Percentiles rank a stretch among this genome's conserved stretches.
phyloP scores from a whole-genome alignment of 2,797 vertebrate species.

The Fundulus diaphanus region DNA sequence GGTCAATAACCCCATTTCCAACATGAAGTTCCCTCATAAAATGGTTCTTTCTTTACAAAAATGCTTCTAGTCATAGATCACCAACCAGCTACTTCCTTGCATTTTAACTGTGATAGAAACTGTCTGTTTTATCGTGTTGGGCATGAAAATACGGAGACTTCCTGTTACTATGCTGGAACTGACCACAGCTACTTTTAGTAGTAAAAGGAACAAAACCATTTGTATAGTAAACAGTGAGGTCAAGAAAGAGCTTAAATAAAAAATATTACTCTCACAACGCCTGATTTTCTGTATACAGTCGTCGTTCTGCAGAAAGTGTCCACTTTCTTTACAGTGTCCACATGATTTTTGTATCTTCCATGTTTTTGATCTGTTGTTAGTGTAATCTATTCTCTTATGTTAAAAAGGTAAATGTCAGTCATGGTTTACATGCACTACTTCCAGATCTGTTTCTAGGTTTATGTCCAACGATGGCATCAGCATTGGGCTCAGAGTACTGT shows the following conservation, averaged over 20 bases:
- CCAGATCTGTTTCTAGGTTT: not conserved
- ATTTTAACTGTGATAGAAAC: not conserved
- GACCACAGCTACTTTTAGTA: not conserved
- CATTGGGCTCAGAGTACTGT: no score
- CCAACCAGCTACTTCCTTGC: not conserved
- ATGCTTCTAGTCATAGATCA: slow-evolving; percentile 2
- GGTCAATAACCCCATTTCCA: slow-evolving; percentile 16
- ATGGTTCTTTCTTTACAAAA: not conserved
- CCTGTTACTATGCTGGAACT: not conserved
- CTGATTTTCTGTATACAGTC: not conserved
- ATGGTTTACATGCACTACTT: not conserved
- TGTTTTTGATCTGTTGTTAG: not conserved
- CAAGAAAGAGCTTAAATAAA: not conserved
- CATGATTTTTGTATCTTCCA: not conserved
- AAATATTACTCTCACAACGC: not conserved
- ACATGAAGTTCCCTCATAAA: slow-evolving; percentile 18
- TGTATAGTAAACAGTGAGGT: not conserved
- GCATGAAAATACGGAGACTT: not conserved
- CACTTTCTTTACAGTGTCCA: not conserved
- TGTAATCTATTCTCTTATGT: not conserved
- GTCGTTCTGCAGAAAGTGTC: not conserved
- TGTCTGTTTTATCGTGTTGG: not conserved
- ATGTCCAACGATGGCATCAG: no score
- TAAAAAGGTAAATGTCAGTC: not conserved
- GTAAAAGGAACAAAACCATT: not conserved